Percentiles rank a stretch among this genome's conserved stretches.
Conservation (phyloP, 2,888 invertebrate genomes). For the Willowsia nigromaculata region DNA sequence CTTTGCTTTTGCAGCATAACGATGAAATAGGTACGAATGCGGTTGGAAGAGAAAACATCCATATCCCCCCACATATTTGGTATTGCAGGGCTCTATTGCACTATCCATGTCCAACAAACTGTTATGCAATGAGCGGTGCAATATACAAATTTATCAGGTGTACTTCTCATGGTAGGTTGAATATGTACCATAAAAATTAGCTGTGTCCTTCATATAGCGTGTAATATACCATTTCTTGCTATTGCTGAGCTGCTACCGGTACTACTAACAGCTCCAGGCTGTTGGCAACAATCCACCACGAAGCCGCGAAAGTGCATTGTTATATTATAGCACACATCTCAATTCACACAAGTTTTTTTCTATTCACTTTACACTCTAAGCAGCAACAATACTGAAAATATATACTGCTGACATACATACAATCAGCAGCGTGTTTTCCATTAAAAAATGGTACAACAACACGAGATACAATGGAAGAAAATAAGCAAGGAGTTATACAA, state of each 20-base stretch:
- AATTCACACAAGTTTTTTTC: background rate
- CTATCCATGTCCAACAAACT: background rate
- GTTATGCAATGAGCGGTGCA: background rate
- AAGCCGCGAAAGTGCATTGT: constrained; percentile 16
- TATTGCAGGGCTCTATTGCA: background rate
- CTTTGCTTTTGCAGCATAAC: background rate
- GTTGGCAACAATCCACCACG: constrained; percentile 55
- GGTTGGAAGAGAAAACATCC: background rate
- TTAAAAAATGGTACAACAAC: background rate
- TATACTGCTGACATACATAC: background rate
- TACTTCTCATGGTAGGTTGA: too few relatives aligned
- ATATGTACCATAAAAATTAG: background rate
- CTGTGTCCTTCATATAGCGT: constrained; percentile 11
- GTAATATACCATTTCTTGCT: background rate
- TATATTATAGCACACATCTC: constrained; percentile 9
- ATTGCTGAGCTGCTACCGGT: constrained; percentile 28
- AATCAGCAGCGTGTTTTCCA: background rate
- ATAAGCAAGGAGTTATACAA: background rate
- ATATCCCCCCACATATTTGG: background rate
- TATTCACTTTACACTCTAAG: background rate
- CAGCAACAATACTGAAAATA: background rate
- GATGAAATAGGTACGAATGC: background rate
- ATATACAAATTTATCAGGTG: too few relatives aligned
- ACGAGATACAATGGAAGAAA: background rate
- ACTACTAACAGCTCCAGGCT: constrained; percentile 58